Evolutionary conservation across 1,140 invertebrate genomes (phyloP).

Genomic region (Atta colombica): DNA sequence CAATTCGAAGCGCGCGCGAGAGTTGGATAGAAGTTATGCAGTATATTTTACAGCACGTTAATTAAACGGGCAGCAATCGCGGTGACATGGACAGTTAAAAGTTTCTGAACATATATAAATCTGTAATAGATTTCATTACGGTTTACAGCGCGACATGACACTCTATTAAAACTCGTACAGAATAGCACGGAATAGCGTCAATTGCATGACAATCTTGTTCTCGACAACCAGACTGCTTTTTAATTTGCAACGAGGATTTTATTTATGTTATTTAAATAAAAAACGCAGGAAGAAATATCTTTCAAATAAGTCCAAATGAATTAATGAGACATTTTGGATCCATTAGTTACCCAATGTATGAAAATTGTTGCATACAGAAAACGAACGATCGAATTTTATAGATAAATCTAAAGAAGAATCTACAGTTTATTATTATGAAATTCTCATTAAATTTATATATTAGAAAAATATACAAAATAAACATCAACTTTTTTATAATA

Average conservation of each 20-base stretch:
- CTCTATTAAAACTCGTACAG: slow-evolving; percentile 1
- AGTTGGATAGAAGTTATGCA: background rate
- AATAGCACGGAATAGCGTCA: slow-evolving; percentile 3
- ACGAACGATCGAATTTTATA: background rate
- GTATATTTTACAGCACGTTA: background rate
- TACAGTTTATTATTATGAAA: background rate
- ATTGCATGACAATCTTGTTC: slow-evolving; percentile 3
- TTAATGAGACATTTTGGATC: background rate
- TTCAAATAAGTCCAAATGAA: background rate
- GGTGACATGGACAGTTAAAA: background rate
- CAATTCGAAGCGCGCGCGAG: no score
- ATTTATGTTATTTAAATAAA: background rate
- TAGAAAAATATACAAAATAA: background rate
- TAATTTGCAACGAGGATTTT: slow-evolving; percentile 4
- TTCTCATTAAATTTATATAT: background rate
- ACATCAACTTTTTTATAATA: background rate
- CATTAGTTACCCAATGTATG: background rate
- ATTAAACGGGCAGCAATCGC: slow-evolving; percentile 4
- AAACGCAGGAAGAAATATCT: background rate
- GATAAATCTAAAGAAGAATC: background rate
- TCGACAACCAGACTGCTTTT: background rate
- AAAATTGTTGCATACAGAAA: background rate
- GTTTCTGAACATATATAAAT: background rate
- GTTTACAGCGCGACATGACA: background rate
- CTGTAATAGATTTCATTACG: slow-evolving; percentile 28